phyloP scores from a whole-genome alignment of 2,888 invertebrate genomes.

The Scaeva pyrastri region DNA sequence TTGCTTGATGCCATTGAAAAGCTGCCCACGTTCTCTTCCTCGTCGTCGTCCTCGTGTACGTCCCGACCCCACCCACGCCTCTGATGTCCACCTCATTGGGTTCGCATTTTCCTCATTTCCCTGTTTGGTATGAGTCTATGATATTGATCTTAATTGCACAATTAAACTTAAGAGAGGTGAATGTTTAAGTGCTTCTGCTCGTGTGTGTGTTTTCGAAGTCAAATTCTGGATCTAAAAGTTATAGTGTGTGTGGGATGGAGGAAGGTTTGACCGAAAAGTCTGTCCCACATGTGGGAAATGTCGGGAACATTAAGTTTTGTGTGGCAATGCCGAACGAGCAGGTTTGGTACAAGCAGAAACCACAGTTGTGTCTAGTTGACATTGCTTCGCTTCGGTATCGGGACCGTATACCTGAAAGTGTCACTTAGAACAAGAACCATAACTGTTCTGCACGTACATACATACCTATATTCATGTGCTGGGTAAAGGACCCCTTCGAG shows the following conservation, averaged over 20 bases:
- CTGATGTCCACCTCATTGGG: slow-evolving; percentile 52
- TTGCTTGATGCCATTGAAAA: slow-evolving; percentile 16
- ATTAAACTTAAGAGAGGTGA: slow-evolving; percentile 72
- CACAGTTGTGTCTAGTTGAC: slow-evolving; percentile 56
- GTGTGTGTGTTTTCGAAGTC: slow-evolving; percentile 17
- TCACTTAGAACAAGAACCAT: slow-evolving; percentile 41
- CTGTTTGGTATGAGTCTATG: slow-evolving; percentile 28
- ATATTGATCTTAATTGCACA: slow-evolving; percentile 74
- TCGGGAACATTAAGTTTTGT: slow-evolving; percentile 56
- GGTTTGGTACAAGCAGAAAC: slow-evolving; percentile 37
- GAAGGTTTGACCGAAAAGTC: slow-evolving; percentile 2
- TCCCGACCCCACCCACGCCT: not conserved
- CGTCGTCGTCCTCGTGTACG: not conserved
- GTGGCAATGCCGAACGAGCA: slow-evolving; percentile 25
- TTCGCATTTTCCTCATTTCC: slow-evolving; percentile 55
- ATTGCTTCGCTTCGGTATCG: slow-evolving; percentile 36
- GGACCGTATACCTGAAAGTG: slow-evolving; percentile 55
- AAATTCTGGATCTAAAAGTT: slow-evolving; percentile 5
- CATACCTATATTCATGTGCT: slow-evolving; percentile 31
- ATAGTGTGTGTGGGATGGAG: not conserved
- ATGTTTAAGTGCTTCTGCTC: slow-evolving; percentile 35
- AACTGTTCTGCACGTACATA: not conserved
- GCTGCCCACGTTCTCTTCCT: slow-evolving; percentile 29
- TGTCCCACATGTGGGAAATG: slow-evolving; percentile 37
- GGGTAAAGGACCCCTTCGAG: not conserved